Evolutionary conservation across 2,797 vertebrate species (phyloP).

Genomic region (Chromis chromis): DNA sequence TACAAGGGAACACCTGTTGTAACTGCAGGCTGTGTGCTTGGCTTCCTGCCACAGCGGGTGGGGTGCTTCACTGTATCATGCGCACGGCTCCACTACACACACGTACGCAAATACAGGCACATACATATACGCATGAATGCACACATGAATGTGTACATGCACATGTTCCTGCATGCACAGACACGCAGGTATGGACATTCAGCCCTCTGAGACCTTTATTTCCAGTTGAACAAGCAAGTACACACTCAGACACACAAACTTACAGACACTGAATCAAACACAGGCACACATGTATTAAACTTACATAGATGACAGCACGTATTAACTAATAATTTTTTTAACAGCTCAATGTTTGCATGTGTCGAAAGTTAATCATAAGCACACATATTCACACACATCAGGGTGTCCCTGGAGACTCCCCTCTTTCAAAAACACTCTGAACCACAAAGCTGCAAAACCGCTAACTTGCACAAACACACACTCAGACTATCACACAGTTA

Average conservation of each 20-base stretch:
- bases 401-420: slow-evolving; percentile 87
- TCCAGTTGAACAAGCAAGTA: slow-evolving; percentile 23
- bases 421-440: slow-evolving; percentile 70
- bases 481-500: slow-evolving; percentile 46
- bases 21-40: slow-evolving; percentile 72
- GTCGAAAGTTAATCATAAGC: slow-evolving; percentile 14
- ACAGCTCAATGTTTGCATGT: slow-evolving; percentile 4
- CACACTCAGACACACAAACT: neutral
- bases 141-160: slow-evolving; percentile 10
- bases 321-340: neutral
- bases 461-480: slow-evolving; percentile 63
- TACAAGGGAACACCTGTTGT: slow-evolving; percentile 80
- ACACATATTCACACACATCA: slow-evolving; percentile 37
- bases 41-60: slow-evolving; percentile 80
- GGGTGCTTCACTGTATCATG: slow-evolving; percentile 50
- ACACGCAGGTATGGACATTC: neutral
- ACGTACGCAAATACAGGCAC: slow-evolving; percentile 26
- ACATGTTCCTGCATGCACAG: slow-evolving; percentile 15
- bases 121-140: slow-evolving; percentile 6
- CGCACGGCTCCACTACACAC: slow-evolving; percentile 27
- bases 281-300: neutral
- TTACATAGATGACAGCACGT: neutral
- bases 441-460: slow-evolving; percentile 73
- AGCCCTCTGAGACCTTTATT: slow-evolving; percentile 27
- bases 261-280: neutral